A percentile compares a stretch with the other conserved stretches of the same genome.
Conservation (phyloP, 2,888 invertebrate species). For the Pilophorus perplexus region DNA sequence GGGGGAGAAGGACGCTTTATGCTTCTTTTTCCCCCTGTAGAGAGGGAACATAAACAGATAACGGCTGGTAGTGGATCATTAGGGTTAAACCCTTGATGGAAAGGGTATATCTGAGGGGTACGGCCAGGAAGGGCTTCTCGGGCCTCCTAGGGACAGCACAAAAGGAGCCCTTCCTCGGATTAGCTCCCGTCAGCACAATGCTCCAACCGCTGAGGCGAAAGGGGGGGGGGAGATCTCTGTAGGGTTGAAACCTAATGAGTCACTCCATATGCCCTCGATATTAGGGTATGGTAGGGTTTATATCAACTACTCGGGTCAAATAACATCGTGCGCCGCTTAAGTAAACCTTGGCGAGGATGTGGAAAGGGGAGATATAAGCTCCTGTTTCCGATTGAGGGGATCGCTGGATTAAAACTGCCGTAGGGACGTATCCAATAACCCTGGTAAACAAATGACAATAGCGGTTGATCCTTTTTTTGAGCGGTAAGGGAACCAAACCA, state of each 20-base stretch:
- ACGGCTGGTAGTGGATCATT: slow-evolving; percentile 38
- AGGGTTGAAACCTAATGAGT: slow-evolving; percentile 7
- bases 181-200: slow-evolving; percentile 30
- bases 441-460: slow-evolving; percentile 2
- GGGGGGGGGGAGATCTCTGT: not conserved
- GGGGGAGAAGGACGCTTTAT: not conserved
- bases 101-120: not conserved
- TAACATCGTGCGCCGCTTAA: slow-evolving; percentile 23
- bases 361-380: slow-evolving; percentile 6
- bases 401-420: not conserved
- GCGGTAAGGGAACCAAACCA: too few species aligned
- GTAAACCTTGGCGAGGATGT: slow-evolving; percentile 17
- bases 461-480: not conserved
- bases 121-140: slow-evolving; percentile 4
- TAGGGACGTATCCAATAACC: slow-evolving; percentile 10
- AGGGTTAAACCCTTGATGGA: slow-evolving; percentile 8
- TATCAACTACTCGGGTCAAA: slow-evolving; percentile 26
- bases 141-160: not conserved
- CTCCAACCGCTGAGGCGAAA: not conserved
- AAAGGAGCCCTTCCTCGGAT: slow-evolving; percentile 5
- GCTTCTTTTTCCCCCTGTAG: slow-evolving; percentile 8
- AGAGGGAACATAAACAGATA: slow-evolving; percentile 34
- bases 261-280: slow-evolving; percentile 22
- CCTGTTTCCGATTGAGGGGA: slow-evolving; percentile 7
- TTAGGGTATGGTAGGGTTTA: not conserved